Evolutionary conservation across 2,888 invertebrate species (phyloP).

Genomic region (Sympetrum striolatum): DNA sequence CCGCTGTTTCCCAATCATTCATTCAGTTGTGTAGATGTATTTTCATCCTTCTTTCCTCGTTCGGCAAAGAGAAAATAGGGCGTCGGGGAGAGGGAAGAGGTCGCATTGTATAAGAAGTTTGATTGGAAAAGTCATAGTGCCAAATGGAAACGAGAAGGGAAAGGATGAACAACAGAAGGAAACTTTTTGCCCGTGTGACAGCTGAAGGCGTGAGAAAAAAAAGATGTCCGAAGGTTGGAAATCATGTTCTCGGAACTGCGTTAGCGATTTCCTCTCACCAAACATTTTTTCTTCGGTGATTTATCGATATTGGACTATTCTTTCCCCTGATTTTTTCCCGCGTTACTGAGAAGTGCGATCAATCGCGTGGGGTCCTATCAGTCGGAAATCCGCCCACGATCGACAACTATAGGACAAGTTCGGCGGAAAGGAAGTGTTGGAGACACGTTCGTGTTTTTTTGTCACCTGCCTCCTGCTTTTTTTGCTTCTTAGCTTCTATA

Average conservation of each 20-base stretch:
- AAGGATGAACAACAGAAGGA: background rate
- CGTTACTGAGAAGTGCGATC: background rate
- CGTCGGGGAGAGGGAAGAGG: background rate
- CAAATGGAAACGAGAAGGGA: background rate
- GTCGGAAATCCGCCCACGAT: background rate
- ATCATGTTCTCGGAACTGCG: background rate
- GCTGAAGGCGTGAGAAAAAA: background rate
- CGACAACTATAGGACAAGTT: background rate
- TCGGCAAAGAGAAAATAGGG: background rate
- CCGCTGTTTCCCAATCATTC: no score
- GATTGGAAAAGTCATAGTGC: slow-evolving; percentile 30
- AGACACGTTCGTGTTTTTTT: no score
- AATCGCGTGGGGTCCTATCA: background rate
- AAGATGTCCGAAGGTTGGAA: background rate
- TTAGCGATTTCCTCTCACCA: background rate
- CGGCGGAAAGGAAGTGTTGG: no score
- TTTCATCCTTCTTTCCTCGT: background rate
- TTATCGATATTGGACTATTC: background rate
- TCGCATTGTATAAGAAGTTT: background rate
- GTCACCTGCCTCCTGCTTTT: no score
- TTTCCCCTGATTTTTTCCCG: background rate
- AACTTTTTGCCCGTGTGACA: background rate
- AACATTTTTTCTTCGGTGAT: background rate
- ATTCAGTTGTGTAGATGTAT: background rate
- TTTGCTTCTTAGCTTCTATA: no score